These are phyloP conservation scores for Apistogramma diplotaenia DNA, from an alignment of 2,113 vertebrate species.

Conservation along the genomic window DNA sequence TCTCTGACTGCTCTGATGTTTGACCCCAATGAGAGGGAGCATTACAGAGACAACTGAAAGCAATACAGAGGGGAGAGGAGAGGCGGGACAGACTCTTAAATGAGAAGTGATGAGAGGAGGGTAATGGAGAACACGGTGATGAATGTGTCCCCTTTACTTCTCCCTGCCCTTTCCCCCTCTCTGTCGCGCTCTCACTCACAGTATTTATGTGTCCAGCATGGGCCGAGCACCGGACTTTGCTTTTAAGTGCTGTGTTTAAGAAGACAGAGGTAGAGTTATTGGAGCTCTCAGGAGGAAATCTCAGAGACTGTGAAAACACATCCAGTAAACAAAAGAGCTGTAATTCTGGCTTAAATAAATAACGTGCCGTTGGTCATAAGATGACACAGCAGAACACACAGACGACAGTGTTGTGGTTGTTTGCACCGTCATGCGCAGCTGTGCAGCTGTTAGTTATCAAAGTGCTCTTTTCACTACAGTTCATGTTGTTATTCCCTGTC, in stretches of 20 bases:
- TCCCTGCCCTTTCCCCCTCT: conserved; percentile 8
- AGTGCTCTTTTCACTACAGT: too few relatives aligned
- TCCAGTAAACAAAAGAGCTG: not conserved
- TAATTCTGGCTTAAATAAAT: not conserved
- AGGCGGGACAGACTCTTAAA: conserved; percentile 27
- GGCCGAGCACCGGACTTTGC: not conserved
- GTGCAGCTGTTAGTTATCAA: too few relatives aligned
- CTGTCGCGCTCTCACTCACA: not conserved
- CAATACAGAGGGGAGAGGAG: not conserved
- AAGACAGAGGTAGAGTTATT: conserved; percentile 14
- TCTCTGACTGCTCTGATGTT: not conserved
- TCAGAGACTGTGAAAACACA: not conserved
- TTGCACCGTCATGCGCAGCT: too few relatives aligned
- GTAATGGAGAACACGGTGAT: conserved; percentile 59
- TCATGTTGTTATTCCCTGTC: too few relatives aligned
- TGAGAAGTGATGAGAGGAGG: conserved; percentile 54
- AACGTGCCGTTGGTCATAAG: not conserved
- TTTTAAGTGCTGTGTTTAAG: conserved; percentile 28
- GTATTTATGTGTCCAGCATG: conserved; percentile 18
- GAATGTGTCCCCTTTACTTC: conserved; percentile 45
- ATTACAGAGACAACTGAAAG: not conserved
- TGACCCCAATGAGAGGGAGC: conserved; percentile 36
- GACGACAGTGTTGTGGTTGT: too few relatives aligned
- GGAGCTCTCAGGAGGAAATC: not conserved
- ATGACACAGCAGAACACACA: not conserved